Evolutionary conservation across 2,113 vertebrate genomes (phyloP).

Genomic region (Hirundichthys speculiger): DNA sequence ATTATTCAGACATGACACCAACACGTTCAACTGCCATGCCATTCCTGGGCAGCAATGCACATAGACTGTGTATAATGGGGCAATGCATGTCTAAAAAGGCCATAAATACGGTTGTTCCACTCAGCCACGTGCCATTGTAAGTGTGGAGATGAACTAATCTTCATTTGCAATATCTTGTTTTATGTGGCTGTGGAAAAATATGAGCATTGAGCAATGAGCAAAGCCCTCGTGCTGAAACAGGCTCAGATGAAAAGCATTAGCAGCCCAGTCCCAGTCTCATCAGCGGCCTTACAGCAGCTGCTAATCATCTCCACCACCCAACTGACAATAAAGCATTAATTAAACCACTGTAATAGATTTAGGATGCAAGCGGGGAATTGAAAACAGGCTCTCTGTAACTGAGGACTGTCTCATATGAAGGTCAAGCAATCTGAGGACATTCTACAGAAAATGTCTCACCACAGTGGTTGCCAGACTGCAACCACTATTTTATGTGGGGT

Average conservation of each 20-base stretch:
- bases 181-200: conserved; percentile 8
- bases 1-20: too few relatives aligned
- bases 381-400: conserved; percentile 44
- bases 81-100: too few relatives aligned
- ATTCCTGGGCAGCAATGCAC: too few relatives aligned
- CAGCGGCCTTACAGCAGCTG: conserved; percentile 47
- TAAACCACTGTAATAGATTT: conserved; percentile 60
- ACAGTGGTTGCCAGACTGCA: conserved; percentile 44
- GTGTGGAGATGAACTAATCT: conserved; percentile 4
- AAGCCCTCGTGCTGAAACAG: neutral
- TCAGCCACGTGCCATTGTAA: too few relatives aligned
- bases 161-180: conserved; percentile 2
- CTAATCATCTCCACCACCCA: conserved; percentile 41
- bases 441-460: conserved; percentile 34
- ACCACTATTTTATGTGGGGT: conserved; percentile 59
- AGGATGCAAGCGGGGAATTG: conserved; percentile 48
- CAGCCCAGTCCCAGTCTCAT: conserved; percentile 21
- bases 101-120: too few relatives aligned
- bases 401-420: conserved; percentile 46
- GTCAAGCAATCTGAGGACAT: conserved; percentile 60
- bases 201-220: conserved; percentile 13
- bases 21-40: too few relatives aligned
- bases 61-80: too few relatives aligned
- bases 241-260: conserved; percentile 31
- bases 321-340: conserved; percentile 61